A percentile compares a stretch with the other conserved stretches of the same genome.
These are phyloP conservation scores for Morelia viridis DNA, from an alignment of 2,797 vertebrate genomes.

Conservation along the genomic window DNA sequence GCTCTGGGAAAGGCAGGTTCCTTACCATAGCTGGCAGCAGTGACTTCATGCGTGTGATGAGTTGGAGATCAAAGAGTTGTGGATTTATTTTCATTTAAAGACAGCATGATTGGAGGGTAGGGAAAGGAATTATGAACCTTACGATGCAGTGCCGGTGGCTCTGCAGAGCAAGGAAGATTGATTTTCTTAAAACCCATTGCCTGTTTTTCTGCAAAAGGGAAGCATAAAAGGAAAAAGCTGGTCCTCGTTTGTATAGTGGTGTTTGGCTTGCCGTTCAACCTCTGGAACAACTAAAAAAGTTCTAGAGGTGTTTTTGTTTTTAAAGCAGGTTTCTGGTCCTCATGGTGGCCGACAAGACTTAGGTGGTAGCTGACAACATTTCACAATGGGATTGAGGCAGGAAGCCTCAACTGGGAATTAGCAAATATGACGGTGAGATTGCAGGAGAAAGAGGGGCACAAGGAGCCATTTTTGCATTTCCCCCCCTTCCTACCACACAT, in stretches of 20 bases:
- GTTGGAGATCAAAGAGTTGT: not conserved
- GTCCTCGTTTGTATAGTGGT: not conserved
- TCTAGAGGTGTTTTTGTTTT: no score
- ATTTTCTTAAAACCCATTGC: not conserved
- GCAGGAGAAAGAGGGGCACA: not conserved
- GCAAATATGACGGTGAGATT: not conserved
- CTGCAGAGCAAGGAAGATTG: not conserved
- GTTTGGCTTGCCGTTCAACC: no score
- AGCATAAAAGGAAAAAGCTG: not conserved
- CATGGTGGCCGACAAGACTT: no score
- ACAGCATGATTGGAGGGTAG: not conserved
- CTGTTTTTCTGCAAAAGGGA: not conserved
- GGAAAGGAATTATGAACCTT: not conserved
- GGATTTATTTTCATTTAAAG: not conserved
- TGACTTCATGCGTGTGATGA: not conserved
- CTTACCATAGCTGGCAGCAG: slow-evolving; percentile 34
- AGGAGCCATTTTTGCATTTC: not conserved
- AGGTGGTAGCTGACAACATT: not conserved
- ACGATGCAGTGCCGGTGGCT: not conserved
- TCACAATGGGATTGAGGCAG: not conserved
- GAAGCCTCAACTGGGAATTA: not conserved
- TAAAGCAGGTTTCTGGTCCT: not conserved
- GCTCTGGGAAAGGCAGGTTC: not conserved
- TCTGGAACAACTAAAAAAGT: no score
- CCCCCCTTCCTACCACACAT: not conserved